phyloP scores from a whole-genome alignment of 2,888 invertebrate species.

The Allygus modestus region DNA sequence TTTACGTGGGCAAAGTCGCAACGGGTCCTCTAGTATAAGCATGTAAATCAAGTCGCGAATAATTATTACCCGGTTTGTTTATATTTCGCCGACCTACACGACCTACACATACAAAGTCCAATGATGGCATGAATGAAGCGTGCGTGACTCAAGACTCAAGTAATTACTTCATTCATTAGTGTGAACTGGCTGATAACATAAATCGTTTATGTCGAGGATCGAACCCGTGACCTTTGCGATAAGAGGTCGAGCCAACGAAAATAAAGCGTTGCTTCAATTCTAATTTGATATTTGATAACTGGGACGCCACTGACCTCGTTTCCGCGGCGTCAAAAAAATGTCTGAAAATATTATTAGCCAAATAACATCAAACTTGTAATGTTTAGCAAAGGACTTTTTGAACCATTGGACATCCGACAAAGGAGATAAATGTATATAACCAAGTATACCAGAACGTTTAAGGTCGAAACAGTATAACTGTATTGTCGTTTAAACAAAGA shows the following conservation, averaged over 20 bases:
- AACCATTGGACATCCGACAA: too few species aligned
- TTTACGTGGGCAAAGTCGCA: too few species aligned
- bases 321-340: neutral
- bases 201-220: neutral
- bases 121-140: neutral
- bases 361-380: too few species aligned
- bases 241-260: constrained; percentile 2
- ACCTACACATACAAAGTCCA: neutral
- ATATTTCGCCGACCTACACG: neutral
- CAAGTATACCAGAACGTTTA: too few species aligned
- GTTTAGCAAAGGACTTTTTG: too few species aligned
- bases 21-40: too few species aligned
- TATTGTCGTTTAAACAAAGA: neutral
- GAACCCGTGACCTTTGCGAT: constrained; percentile 4
- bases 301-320: neutral
- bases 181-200: constrained; percentile 14
- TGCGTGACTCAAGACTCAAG: constrained; percentile 4
- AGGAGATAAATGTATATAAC: too few species aligned
- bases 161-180: constrained; percentile 31
- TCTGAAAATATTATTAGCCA: too few species aligned
- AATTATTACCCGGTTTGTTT: neutral
- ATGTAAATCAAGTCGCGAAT: too few species aligned
- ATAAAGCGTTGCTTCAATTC: neutral
- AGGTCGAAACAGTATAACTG: too few species aligned
- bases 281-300: neutral